Evolutionary conservation across 2,797 vertebrate genomes (phyloP).

Genomic region (Acipenser oxyrinchus): DNA sequence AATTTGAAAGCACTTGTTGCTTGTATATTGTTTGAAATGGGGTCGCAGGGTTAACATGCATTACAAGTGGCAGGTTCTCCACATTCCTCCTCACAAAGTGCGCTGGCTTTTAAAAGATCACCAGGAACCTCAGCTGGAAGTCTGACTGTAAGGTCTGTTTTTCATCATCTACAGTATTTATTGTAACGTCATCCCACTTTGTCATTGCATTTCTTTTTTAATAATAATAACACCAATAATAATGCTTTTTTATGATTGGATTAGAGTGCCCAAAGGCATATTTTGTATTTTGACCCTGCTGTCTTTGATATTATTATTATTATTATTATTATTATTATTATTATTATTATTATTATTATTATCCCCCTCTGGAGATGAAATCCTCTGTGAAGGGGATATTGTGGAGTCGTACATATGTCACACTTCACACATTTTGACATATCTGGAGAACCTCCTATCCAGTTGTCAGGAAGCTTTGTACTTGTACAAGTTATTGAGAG

Average conservation of each 20-base stretch:
- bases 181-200: background rate
- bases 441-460: too few relatives aligned
- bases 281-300: too few relatives aligned
- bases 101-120: constrained; percentile 47
- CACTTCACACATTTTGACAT: too few relatives aligned
- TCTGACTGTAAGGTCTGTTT: constrained; percentile 9
- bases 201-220: constrained; percentile 29
- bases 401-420: too few relatives aligned
- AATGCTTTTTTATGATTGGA: constrained; percentile 25
- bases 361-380: too few relatives aligned
- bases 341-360: too few relatives aligned
- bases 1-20: constrained; percentile 54
- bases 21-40: constrained; percentile 35
- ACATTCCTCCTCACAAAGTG: constrained; percentile 20
- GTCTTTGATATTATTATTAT: too few relatives aligned
- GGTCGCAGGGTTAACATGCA: constrained; percentile 64
- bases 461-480: too few relatives aligned
- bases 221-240: constrained; percentile 22
- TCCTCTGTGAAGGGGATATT: too few relatives aligned
- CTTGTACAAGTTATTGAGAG: too few relatives aligned
- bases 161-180: constrained; percentile 23
- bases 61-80: constrained; percentile 38
- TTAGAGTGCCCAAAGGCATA: constrained; percentile 21
- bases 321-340: too few relatives aligned
- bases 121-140: constrained; percentile 42